Evolutionary conservation across 2,797 vertebrate species (phyloP), one percentile per base, ranked within the genome.

Genomic region (Cottoperca gobio): DNA sequence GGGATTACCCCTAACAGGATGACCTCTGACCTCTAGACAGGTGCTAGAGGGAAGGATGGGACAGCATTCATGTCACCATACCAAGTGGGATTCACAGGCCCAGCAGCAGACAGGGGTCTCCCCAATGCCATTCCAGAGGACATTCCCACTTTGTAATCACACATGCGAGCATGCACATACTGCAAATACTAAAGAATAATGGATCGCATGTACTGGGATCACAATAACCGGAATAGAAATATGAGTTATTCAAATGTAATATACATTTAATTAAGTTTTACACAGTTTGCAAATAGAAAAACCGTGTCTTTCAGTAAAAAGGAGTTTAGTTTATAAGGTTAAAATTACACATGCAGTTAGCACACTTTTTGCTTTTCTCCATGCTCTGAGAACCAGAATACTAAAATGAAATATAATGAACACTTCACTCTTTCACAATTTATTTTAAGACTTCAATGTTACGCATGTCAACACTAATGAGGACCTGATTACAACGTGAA

Each of bases 1-100:
- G 72, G 85, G 91, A 94, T 94, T 93, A 93, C 84, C 79, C 86
- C 80, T 76, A 86, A 92, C 92, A 91, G 90, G 78, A 81, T 86
- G 86, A 92, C 84, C 88, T 90, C 28, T 82, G 83, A 90, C 88
- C 84, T 84, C 50, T 53, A 72, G 86, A 92, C 92, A 94, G 92
- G 92, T 93, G 93, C 81, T 76, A 79, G 72, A 74, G 73, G 83
- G 82, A 87, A 81, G 70, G 86, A 91, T 85, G 85, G 89, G 83
- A 80, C 72, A 76, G 65, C 10, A 35, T 69, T 78, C 63, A 63
- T 89, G 88, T 87, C 90, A 78, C 83, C 81, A 89, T 87, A 82
- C 75, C 87, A 79, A 84, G 74, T 46, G 73, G 87, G 86, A 89
- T 93, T 90, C 81, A 85, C 69, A 76, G 79, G 67, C 45, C 57